phyloP scores from a whole-genome alignment of 2,113 vertebrate species.

The Hemiscyllium ocellatum region DNA sequence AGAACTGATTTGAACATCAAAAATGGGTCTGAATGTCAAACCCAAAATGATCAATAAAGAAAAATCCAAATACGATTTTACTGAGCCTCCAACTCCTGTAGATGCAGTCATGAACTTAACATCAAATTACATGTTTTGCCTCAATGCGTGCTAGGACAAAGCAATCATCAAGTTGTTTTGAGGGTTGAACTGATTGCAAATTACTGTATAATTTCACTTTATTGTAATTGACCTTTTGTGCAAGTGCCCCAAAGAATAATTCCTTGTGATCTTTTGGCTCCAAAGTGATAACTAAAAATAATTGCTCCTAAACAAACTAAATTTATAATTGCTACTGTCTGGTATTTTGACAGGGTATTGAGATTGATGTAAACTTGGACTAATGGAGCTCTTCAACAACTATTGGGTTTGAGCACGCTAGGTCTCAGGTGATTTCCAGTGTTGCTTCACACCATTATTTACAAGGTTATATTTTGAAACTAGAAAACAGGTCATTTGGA shows the following conservation, averaged over 20 bases:
- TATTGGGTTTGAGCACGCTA: not conserved
- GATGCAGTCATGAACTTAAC: not conserved
- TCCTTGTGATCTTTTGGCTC: conserved; percentile 2
- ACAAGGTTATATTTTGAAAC: not conserved
- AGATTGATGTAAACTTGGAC: not conserved
- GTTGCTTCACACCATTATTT: not conserved
- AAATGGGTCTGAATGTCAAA: not conserved
- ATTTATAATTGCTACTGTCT: not conserved
- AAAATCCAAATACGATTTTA: not conserved
- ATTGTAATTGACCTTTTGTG: conserved; percentile 9
- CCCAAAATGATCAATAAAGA: not conserved
- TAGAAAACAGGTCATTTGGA: not conserved
- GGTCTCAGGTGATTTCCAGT: not conserved
- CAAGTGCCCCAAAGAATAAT: not conserved
- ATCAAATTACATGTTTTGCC: not conserved
- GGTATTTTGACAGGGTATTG: not conserved
- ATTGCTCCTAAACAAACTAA: not conserved
- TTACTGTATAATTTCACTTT: not conserved
- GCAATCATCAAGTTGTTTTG: not conserved
- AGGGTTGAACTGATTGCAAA: not conserved
- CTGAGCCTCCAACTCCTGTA: not conserved
- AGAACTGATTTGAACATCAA: not conserved
- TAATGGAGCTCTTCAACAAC: not conserved
- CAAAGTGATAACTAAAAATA: not conserved
- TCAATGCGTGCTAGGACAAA: not conserved